Percentiles rank a stretch among this genome's conserved stretches.
Evolutionary conservation across 1,140 invertebrate genomes (phyloP).

Genomic region (Scaptomyza pallida): DNA sequence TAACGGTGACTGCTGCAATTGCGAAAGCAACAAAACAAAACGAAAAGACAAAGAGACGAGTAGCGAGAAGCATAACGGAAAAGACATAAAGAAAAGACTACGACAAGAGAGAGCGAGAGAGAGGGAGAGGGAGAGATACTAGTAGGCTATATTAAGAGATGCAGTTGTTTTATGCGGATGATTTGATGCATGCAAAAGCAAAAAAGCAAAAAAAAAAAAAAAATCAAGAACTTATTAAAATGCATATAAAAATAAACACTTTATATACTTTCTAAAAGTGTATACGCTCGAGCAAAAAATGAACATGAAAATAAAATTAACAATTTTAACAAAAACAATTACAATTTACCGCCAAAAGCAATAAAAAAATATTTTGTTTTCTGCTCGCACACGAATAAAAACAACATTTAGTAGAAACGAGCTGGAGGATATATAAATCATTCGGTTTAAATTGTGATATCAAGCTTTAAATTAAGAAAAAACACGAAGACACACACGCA

Average conservation of each 20-base stretch:
- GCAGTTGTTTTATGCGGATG: conserved; percentile 31
- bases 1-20: conserved; percentile 36
- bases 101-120: not conserved
- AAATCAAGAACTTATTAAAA: not conserved
- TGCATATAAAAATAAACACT: conserved; percentile 1
- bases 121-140: conserved; percentile 7
- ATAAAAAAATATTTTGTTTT: not conserved
- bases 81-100: conserved; percentile 5
- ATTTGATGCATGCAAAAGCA: not conserved
- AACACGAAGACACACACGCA: not conserved
- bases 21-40: conserved; percentile 12
- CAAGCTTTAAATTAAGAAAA: not conserved
- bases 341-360: not conserved
- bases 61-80: conserved; percentile 24
- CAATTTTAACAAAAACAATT: too few relatives aligned
- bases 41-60: conserved; percentile 29
- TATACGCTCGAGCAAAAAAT: not conserved
- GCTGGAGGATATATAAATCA: too few relatives aligned
- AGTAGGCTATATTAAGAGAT: conserved; percentile 46
- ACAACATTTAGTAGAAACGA: not conserved
- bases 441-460: not conserved
- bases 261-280: not conserved
- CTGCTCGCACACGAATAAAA: not conserved
- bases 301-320: too few relatives aligned
- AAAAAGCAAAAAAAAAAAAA: not conserved